These are phyloP conservation scores for Gastrophysa polygoni DNA, from an alignment of 2,888 invertebrate species.

Conservation along the genomic window DNA sequence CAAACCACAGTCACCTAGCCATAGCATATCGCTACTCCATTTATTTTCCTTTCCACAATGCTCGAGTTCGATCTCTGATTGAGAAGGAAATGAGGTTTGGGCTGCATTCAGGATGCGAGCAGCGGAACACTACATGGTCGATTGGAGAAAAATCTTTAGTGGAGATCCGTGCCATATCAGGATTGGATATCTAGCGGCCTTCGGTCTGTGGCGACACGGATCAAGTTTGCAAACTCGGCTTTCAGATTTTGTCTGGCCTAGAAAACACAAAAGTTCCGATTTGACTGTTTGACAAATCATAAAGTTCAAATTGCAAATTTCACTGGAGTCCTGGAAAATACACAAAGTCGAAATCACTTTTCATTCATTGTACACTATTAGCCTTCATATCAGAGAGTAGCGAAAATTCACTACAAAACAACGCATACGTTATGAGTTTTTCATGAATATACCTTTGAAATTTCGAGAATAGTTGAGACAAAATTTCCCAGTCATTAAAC, in stretches of 20 bases:
- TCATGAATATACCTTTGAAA: no score
- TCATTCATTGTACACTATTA: no score
- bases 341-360: no score
- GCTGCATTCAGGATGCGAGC: slow-evolving; percentile 44
- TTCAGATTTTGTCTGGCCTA: slow-evolving; percentile 92
- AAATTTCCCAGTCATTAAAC: no score
- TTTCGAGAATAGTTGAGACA: no score
- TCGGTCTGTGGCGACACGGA: slow-evolving; percentile 85
- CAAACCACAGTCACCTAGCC: not conserved
- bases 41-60: not conserved
- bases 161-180: slow-evolving; percentile 51
- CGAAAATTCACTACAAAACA: no score
- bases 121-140: slow-evolving; percentile 54
- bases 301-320: no score
- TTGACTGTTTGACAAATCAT: not conserved
- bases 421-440: no score
- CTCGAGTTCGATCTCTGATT: not conserved
- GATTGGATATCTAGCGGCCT: slow-evolving; percentile 60
- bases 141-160: slow-evolving; percentile 32
- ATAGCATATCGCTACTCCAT: not conserved
- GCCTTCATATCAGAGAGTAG: no score
- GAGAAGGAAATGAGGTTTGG: slow-evolving; percentile 47
- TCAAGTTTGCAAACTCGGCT: slow-evolving; percentile 86
- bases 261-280: slow-evolving; percentile 37
- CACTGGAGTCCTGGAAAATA: no score